Evolutionary conservation across 1,140 invertebrate species (phyloP), one percentile per base, ranked within the genome.

Genomic region (Paracyclopina nana): DNA sequence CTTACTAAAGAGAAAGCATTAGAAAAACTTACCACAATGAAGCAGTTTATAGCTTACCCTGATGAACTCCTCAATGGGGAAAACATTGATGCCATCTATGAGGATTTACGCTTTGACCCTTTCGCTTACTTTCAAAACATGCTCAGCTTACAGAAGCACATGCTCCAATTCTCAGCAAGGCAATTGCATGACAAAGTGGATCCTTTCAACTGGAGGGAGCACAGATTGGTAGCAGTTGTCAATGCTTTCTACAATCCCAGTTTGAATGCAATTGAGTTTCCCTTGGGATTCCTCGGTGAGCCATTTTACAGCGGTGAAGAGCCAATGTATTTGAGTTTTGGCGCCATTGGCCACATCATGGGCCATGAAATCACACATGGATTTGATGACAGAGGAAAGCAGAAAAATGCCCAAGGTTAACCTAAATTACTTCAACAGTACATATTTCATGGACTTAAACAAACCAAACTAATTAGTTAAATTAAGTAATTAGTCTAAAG

Each of bases 201-300:
- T 59, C 86, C 83, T 63, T 78, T 73, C 38, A 80, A 86, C 58
- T 85, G 82, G 82, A 65, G 78, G 14, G 73, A 72, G 18, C 79
- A 83, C 58, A 78, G 77, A 16, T 68, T 74, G 16, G 77, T 80
- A 1, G 80, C 80, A 2, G 68, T 82, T 55, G 80, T 85, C 40
- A 84, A 85, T 60, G 81, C 81, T 1, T 84, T 77, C 62, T 86
- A 86, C 59, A 79, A 78, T 6, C 75, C 79, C 2, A 72, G 80
- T 6, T 80, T 83, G 57, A 84, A 85, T 59, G 81, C 78, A 58
- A 84, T 86, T 57, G 77, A 81, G 63, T 85, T 90, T 63, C 86
- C 86, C 0, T 83, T 85, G 53, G 85, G 85, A 48, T 85, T 91
- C 55, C 68, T 92, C 4, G 83, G 43, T 70, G 82, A 81, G 12